These are phyloP conservation scores for Planiliza haematocheilus DNA, from an alignment of 2,113 vertebrate genomes.

Conservation along the genomic window DNA sequence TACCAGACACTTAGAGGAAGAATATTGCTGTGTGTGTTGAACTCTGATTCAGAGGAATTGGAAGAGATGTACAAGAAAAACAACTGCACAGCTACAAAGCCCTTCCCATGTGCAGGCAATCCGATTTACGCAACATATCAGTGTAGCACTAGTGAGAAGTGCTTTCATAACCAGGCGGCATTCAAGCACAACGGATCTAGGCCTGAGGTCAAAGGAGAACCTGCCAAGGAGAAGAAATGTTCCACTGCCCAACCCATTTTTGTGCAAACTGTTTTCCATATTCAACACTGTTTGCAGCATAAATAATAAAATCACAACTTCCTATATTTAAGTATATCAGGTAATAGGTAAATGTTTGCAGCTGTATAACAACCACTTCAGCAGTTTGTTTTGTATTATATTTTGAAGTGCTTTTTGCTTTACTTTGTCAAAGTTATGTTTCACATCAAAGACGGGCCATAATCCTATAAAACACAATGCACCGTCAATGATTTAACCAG, in stretches of 20 bases:
- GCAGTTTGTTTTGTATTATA: no score
- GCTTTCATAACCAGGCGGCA: constrained; percentile 42
- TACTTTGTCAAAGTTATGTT: background rate
- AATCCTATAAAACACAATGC: background rate
- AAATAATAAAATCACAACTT: constrained; percentile 40
- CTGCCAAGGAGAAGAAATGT: constrained; percentile 58
- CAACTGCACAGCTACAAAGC: constrained; percentile 11
- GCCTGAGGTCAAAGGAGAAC: constrained; percentile 43
- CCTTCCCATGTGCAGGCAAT: background rate
- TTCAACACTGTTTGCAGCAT: constrained; percentile 52
- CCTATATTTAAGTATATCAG: constrained; percentile 30
- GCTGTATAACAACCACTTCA: background rate
- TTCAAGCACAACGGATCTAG: constrained; percentile 36
- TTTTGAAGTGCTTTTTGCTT: background rate
- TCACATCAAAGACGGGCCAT: background rate
- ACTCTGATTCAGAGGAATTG: constrained; percentile 6
- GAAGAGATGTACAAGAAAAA: constrained; percentile 8
- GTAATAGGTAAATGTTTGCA: constrained; percentile 40
- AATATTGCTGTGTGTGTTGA: background rate
- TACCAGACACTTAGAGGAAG: background rate
- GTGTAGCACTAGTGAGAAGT: constrained; percentile 17
- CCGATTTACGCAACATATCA: constrained; percentile 40
- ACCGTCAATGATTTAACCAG: constrained; percentile 10
- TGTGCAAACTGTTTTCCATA: constrained; percentile 53
- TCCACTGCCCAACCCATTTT: constrained; percentile 13